Evolutionary conservation across 2,113 vertebrate genomes (phyloP), one percentile per base, ranked within the genome.

Genomic region (Bubalus kerabau): DNA sequence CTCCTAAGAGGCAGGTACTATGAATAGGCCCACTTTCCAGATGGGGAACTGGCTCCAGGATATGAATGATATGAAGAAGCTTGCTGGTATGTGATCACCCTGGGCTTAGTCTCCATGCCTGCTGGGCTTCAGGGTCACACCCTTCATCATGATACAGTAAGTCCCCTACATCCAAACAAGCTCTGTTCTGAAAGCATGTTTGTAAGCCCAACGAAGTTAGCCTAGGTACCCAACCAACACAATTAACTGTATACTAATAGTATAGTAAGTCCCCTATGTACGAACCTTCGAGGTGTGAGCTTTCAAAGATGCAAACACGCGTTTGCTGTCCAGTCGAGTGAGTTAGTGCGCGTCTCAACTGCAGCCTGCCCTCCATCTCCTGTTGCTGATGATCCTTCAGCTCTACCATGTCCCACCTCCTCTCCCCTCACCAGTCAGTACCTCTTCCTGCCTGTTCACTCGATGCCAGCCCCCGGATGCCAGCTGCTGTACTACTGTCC

Each of bases 311-410:
- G 36, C 23, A 40, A 76, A 43, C 23, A 7, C 2, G 0, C 1
- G 2, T 43, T 43, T 43, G 40, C 6, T 9, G 28, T 76, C 23
- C 23, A 15, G 71, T 43, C 12, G 0, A 6, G 0, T 76, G 7
- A 76, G 23, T 76, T 7, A 43, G 23, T 24, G 13, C 0, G 13
- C 0, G 36, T 43, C 21, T 43, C 71, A 30, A 1, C 0, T 26
- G 23, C 40, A 76, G 23, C 12, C 36, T 24, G 40, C 11, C 71
- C 71, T 14, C 36, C 36, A 23, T 40, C 36, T 74, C 36, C 36
- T 24, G n/a, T 7, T 24, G 21, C 71, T 3, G 71, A 3, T 7
- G 71, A 6, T 2, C 36, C 36, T 74, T 74, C 36, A 43, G 11
- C 11, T 74, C 36, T 14, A 74, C 3, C 40, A 13, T 15, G 6